Evolutionary conservation across 2,113 vertebrate species (phyloP).

Genomic region (Suncus etruscus): DNA sequence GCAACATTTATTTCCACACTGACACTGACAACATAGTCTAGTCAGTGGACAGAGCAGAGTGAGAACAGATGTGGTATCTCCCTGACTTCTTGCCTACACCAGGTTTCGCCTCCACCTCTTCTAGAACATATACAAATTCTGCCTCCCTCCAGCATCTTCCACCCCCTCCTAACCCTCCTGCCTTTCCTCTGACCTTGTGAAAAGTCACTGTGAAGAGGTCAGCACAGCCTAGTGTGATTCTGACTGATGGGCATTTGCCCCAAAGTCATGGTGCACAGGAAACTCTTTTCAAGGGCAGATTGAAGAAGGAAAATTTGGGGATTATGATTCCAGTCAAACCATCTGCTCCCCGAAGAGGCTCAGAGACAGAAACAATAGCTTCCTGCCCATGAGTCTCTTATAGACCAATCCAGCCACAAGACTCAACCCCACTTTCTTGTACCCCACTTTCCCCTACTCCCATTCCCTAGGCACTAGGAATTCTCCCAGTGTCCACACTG

Average conservation of each 20-base stretch:
- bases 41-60: background rate
- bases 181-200: constrained; percentile 56
- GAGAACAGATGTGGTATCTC: background rate
- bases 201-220: constrained; percentile 55
- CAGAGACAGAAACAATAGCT: background rate
- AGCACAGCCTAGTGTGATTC: constrained; percentile 55
- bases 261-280: constrained; percentile 60
- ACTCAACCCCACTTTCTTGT: background rate
- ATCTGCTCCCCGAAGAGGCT: constrained; percentile 52
- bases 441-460: too few species aligned
- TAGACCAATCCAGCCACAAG: background rate
- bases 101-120: background rate
- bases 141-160: background rate
- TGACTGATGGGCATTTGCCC: constrained; percentile 65
- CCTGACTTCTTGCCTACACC: background rate
- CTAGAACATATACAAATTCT: background rate
- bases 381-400: background rate
- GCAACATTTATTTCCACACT: background rate
- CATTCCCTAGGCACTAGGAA: background rate
- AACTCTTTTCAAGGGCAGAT: constrained; percentile 57
- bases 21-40: background rate
- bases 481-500: background rate
- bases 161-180: background rate
- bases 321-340: constrained; percentile 42
- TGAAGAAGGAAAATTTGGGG: background rate